Conservation (phyloP, 2,888 invertebrate species). For the Spisula solida region DNA sequence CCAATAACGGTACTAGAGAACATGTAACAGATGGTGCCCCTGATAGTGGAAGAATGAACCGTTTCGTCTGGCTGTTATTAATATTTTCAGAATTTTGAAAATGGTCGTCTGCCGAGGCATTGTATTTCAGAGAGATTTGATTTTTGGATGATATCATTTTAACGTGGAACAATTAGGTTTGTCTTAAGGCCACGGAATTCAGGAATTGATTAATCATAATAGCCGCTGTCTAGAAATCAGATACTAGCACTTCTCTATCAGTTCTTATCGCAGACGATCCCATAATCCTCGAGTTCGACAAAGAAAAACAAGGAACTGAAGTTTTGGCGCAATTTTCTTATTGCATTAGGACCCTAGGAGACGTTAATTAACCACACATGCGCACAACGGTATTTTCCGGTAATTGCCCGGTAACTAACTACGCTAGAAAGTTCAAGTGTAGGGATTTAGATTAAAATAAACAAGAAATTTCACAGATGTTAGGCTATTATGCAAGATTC, state of each 20-base stretch:
- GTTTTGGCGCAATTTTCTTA: constrained; percentile 45
- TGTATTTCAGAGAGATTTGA: neutral
- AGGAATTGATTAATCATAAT: neutral
- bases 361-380: constrained; percentile 58
- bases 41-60: constrained; percentile 22
- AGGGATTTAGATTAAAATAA: constrained; percentile 40
- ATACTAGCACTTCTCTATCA: constrained; percentile 1
- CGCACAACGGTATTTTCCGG: constrained; percentile 46
- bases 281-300: constrained; percentile 22
- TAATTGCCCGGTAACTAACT: constrained; percentile 32
- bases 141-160: neutral
- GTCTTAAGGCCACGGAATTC: constrained; percentile 4
- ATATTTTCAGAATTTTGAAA: constrained; percentile 26
- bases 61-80: constrained; percentile 33
- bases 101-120: constrained; percentile 1
- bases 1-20: constrained; percentile 34
- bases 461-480: constrained; percentile 52
- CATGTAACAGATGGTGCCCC: constrained; percentile 40
- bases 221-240: neutral
- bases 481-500: constrained; percentile 32
- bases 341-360: constrained; percentile 18
- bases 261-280: constrained; percentile 38
- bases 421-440: constrained; percentile 37
- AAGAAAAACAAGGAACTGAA: constrained; percentile 28
- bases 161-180: neutral